A percentile compares a stretch with the other conserved stretches of the same genome.
Evolutionary conservation across 2,797 vertebrate species (phyloP).

Genomic region (Malacoctenus gilli): DNA sequence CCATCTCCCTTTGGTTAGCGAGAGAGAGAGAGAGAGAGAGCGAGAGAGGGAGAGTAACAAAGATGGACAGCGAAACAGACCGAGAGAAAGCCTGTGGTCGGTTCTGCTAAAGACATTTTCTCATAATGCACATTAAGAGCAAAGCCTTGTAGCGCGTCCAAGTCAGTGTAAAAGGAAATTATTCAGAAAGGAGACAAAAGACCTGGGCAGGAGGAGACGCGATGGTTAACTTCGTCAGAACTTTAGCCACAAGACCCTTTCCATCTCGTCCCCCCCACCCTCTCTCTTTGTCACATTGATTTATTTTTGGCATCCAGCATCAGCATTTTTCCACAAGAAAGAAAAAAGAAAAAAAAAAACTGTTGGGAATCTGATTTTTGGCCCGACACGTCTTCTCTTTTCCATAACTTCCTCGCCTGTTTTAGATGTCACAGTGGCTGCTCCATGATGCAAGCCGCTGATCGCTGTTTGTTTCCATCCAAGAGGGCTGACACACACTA

Average conservation of each 20-base stretch:
- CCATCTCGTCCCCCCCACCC: slow-evolving; percentile 55
- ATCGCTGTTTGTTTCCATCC: slow-evolving; percentile 61
- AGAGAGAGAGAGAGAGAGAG: slow-evolving; percentile 4
- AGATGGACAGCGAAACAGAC: slow-evolving; percentile 48
- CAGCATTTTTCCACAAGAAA: slow-evolving; percentile 79
- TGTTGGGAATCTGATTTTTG: slow-evolving; percentile 75
- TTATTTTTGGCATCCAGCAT: slow-evolving; percentile 74
- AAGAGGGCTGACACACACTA: slow-evolving; percentile 25
- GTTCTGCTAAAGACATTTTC: slow-evolving; percentile 80
- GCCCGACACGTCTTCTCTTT: slow-evolving; percentile 68
- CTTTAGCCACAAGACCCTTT: slow-evolving; percentile 72
- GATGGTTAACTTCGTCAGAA: slow-evolving; percentile 79
- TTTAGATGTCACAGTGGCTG: slow-evolving; percentile 69
- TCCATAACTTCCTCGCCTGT: slow-evolving; percentile 73
- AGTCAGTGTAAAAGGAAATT: slow-evolving; percentile 76
- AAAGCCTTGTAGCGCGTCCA: slow-evolving; percentile 69
- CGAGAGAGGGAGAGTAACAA: slow-evolving; percentile 39
- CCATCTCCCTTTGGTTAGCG: slow-evolving; percentile 13
- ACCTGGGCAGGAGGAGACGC: slow-evolving; percentile 64
- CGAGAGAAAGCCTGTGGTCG: slow-evolving; percentile 63
- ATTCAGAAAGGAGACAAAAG: slow-evolving; percentile 79
- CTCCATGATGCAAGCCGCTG: slow-evolving; percentile 68
- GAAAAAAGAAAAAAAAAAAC: too few species aligned
- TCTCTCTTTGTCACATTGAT: slow-evolving; percentile 78
- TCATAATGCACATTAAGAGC: slow-evolving; percentile 76